Conservation (phyloP, 2,797 vertebrate genomes). For the Clarias fuscus region DNA sequence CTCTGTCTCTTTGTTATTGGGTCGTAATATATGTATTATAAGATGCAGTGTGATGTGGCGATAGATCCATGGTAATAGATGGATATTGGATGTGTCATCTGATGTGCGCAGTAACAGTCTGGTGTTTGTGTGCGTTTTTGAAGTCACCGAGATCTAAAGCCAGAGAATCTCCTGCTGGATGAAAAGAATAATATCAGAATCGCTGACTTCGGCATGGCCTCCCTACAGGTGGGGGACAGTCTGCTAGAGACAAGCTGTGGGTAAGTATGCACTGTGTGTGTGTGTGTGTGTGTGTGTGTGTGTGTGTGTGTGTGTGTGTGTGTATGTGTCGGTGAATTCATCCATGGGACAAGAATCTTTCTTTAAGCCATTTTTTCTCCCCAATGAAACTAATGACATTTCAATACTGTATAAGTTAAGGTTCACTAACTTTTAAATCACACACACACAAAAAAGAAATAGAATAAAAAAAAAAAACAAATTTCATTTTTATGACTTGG, state of each 20-base stretch:
- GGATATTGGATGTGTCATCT: not conserved
- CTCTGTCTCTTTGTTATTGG: not conserved
- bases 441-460: no score
- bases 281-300: slow-evolving; percentile 12
- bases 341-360: not conserved
- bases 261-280: slow-evolving; percentile 70
- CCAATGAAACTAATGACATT: not conserved
- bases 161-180: slow-evolving; percentile 90
- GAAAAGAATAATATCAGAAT: slow-evolving; percentile 94
- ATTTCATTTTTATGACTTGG: no score
- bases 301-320: slow-evolving; percentile 8
- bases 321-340: not conserved
- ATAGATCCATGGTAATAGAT: not conserved
- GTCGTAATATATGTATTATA: not conserved
- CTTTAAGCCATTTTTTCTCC: not conserved
- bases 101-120: slow-evolving; percentile 4
- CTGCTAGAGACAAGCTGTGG: slow-evolving; percentile 92
- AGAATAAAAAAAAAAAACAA: not conserved
- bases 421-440: not conserved
- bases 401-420: not conserved
- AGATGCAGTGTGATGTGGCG: not conserved
- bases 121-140: slow-evolving; percentile 24
- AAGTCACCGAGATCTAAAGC: slow-evolving; percentile 93
- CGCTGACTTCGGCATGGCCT: slow-evolving; percentile 93
- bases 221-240: slow-evolving; percentile 92